Evolutionary conservation across 2,797 vertebrate genomes (phyloP).

Genomic region (Graptemys geographica): DNA sequence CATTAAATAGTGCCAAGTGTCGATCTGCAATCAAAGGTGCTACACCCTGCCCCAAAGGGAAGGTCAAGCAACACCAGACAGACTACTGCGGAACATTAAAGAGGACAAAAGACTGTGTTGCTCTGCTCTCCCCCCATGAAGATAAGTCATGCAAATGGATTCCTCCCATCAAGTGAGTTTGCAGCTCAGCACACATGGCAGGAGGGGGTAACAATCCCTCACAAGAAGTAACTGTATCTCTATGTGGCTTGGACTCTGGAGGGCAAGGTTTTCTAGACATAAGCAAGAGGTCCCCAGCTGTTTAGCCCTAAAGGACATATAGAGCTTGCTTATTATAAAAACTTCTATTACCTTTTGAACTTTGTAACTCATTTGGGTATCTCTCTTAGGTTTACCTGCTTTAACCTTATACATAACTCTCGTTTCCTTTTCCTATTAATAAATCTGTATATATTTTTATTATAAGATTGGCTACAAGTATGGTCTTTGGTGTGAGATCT

Average conservation of each 20-base stretch:
- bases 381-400: neutral
- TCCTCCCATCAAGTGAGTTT: too few species aligned
- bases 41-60: too few species aligned
- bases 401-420: neutral
- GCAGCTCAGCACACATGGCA: too few species aligned
- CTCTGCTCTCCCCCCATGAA: too few species aligned
- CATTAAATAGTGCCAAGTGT: too few species aligned
- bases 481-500: neutral
- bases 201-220: neutral
- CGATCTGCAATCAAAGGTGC: too few species aligned
- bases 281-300: neutral
- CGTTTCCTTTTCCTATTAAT: neutral
- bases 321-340: neutral
- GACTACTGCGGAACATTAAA: too few species aligned
- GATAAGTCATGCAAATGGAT: too few species aligned
- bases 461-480: neutral
- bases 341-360: neutral
- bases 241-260: neutral
- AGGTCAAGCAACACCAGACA: too few species aligned
- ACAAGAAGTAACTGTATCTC: neutral
- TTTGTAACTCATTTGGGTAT: neutral
- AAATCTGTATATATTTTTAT: neutral
- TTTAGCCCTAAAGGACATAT: neutral
- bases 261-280: neutral
- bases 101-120: too few species aligned